Evolutionary conservation across 1,140 invertebrate species (phyloP), one percentile per base, ranked within the genome.

Genomic region (Lepidurus arcticus): DNA sequence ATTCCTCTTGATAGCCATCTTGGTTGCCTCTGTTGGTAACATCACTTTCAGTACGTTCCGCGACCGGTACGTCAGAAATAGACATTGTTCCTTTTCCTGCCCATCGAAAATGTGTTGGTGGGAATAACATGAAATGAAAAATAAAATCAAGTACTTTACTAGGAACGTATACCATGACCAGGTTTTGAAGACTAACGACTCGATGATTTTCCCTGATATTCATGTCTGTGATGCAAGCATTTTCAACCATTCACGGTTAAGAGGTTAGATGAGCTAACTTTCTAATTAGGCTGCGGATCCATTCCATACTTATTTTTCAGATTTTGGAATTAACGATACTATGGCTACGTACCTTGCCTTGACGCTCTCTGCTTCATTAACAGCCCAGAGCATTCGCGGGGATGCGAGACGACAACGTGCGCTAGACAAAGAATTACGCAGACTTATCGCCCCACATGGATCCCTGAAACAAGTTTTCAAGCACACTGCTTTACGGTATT

Each of bases 331-430:
- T 10, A 78, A 78, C 42, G 47, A 78, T 10, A 78, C 78, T 5
- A 78, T 78, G 78, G 78, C 42, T 44, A 74, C 65, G n/a, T 78
- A 78, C 73, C 44, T 78, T n/a, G 73, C 73, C 4, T 26, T 78
- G n/a, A 44, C 78, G n/a, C 73, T 78, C 5, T 78, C 78, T 7
- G 53, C 53, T 65, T n/a, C 53, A 7, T 16, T 65, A 16, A 65
- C 53, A 11, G 16, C 53, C 16, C 16, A 65, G 13, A 65, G 16
- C 53, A 65, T 65, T 21, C 53, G 53, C 9, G 21, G 42, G n/a
- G 73, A 78, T 47, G 13, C n/a, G 16, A 42, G 45, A 8, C 9
- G 73, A 75, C 78, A 73, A 26, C 42, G 47, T 9, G 21, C 21
- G 24, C 73, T 78, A 43, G 44, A 78, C 26, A 11, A 2, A 44